Evolutionary conservation across 2,113 vertebrate species (phyloP).

Genomic region (Semnornis frantzii): DNA sequence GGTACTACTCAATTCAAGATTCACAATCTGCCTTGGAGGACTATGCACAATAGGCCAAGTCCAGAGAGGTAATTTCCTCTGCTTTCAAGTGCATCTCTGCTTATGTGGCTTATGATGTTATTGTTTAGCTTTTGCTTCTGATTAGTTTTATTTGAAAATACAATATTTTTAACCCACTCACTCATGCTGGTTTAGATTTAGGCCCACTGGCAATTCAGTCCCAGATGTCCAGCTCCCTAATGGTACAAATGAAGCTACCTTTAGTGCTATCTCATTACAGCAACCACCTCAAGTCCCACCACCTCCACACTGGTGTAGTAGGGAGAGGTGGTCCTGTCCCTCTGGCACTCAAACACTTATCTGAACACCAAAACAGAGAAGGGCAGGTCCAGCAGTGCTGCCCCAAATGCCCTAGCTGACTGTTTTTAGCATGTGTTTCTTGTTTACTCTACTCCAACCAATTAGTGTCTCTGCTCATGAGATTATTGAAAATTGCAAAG

Average conservation of each 20-base stretch:
- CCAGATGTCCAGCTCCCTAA: conserved; percentile 43
- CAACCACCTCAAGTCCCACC: not conserved
- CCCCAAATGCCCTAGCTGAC: not conserved
- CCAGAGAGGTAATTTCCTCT: conserved; percentile 63
- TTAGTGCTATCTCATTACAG: conserved; percentile 9
- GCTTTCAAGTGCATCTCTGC: conserved; percentile 59
- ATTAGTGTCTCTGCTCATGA: not conserved
- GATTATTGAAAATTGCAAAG: not conserved
- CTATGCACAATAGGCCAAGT: conserved; percentile 19
- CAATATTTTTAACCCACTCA: conserved; percentile 37
- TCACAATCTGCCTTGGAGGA: conserved; percentile 57
- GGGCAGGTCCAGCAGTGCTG: not conserved
- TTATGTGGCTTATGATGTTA: conserved; percentile 49
- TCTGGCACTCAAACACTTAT: not conserved
- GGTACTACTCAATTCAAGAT: conserved; percentile 47
- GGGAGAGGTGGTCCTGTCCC: not conserved
- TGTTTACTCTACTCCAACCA: conserved; percentile 9
- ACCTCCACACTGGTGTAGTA: not conserved
- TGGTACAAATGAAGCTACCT: conserved; percentile 17
- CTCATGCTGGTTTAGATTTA: conserved; percentile 55
- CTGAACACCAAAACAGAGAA: not conserved
- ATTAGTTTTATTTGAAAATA: conserved; percentile 66
- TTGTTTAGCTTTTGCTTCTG: conserved; percentile 68
- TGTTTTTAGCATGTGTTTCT: conserved; percentile 21
- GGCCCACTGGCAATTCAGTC: conserved; percentile 1